Evolutionary conservation across 2,113 vertebrate genomes (phyloP).

Genomic region (Cynocephalus volans): DNA sequence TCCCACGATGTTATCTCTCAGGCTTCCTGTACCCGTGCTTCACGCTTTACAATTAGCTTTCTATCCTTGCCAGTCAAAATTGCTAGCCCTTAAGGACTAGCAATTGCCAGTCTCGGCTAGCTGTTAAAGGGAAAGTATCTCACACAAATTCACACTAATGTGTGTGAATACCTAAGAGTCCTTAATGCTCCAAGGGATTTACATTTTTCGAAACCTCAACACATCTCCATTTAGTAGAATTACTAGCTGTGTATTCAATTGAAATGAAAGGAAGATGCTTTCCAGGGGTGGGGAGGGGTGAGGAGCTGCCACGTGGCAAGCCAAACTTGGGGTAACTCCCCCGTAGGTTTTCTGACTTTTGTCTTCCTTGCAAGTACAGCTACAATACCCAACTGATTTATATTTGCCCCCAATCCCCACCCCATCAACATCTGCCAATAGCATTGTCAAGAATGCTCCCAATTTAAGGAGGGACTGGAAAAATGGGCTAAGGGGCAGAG

Average conservation of each 20-base stretch:
- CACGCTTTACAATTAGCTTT: neutral
- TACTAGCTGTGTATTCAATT: neutral
- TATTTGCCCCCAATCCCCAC: too few species aligned
- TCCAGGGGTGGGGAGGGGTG: fast-evolving
- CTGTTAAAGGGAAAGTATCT: neutral
- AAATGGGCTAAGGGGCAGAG: neutral
- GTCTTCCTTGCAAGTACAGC: neutral
- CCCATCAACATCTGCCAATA: neutral
- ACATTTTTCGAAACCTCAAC: neutral
- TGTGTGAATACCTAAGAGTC: neutral
- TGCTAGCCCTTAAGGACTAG: neutral
- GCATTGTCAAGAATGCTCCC: neutral
- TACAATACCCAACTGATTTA: neutral
- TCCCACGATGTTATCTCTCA: neutral
- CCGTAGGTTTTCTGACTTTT: neutral
- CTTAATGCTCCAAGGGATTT: neutral
- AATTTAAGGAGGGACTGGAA: neutral
- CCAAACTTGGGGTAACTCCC: neutral
- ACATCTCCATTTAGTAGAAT: neutral
- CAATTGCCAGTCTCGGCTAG: neutral
- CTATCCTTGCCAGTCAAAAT: neutral
- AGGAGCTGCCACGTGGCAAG: neutral
- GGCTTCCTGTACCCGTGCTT: neutral
- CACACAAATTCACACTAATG: neutral
- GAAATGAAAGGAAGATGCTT: neutral